Conservation (phyloP, 2,113 vertebrate species). For the Dunckerocampus dactyliophorus region DNA sequence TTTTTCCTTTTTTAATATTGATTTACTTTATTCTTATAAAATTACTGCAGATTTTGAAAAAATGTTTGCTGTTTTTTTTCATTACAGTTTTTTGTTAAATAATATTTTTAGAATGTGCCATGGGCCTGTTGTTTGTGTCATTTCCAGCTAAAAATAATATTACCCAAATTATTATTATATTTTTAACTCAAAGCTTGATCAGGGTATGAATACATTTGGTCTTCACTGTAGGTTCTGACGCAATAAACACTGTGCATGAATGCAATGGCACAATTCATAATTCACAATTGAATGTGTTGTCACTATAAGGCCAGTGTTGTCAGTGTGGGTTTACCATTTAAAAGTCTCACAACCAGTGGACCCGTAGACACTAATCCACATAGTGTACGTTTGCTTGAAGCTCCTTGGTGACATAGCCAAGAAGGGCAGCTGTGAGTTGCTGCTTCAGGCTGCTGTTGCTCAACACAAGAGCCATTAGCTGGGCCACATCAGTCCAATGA, state of each 20-base stretch:
- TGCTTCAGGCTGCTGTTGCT: slow-evolving; percentile 73
- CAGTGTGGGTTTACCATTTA: neutral
- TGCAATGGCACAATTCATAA: neutral
- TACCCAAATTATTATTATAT: no score
- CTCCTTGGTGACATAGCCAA: slow-evolving; percentile 76
- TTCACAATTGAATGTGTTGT: neutral
- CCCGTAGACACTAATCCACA: slow-evolving; percentile 57
- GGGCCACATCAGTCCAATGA: slow-evolving; percentile 79
- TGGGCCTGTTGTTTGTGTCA: no score
- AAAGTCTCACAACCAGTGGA: neutral
- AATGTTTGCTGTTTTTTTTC: no score
- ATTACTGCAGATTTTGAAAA: no score
- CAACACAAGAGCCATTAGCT: slow-evolving; percentile 81
- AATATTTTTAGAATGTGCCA: no score
- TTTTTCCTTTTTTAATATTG: no score
- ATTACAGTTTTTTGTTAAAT: no score
- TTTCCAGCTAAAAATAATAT: no score
- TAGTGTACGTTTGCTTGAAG: slow-evolving; percentile 80
- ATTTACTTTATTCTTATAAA: no score
- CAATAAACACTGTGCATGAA: neutral
- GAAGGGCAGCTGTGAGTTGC: slow-evolving; percentile 72
- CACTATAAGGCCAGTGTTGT: neutral
- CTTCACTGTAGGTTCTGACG: neutral
- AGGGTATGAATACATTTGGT: neutral
- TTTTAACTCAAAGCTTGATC: no score